phyloP scores from a whole-genome alignment of 2,797 vertebrate genomes.

The Erpetoichthys calabaricus region DNA sequence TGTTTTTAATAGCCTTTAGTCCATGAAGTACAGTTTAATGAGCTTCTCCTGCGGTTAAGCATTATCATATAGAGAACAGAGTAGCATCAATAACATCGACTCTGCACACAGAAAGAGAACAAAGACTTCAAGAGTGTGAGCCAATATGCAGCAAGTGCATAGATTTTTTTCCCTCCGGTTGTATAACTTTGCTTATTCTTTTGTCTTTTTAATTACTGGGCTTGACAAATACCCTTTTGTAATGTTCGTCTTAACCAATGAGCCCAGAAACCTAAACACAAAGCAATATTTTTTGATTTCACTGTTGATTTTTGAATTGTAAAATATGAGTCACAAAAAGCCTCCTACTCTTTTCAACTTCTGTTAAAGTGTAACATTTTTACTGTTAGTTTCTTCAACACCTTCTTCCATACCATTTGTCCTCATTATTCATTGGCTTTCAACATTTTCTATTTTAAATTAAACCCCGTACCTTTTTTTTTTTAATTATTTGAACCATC shows the following conservation, averaged over 20 bases:
- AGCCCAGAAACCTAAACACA: no score
- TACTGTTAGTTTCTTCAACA: no score
- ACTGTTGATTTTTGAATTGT: no score
- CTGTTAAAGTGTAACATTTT: no score
- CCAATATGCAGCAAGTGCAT: not conserved
- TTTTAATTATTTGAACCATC: no score
- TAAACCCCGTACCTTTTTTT: no score
- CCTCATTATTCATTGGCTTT: no score
- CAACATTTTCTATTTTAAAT: no score
- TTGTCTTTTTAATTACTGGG: not conserved
- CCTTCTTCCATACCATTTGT: no score
- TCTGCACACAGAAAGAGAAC: not conserved
- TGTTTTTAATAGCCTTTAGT: not conserved
- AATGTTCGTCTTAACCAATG: no score
- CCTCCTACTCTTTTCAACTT: no score
- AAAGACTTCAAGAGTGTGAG: not conserved
- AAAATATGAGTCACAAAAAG: not conserved
- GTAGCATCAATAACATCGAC: constrained; percentile 2
- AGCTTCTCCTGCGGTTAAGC: not conserved
- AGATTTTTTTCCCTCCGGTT: not conserved
- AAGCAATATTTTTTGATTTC: no score
- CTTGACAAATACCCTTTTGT: not conserved
- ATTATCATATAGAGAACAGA: not conserved
- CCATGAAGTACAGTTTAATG: constrained; percentile 1
- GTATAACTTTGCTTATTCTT: not conserved